Evolutionary conservation across 2,113 vertebrate genomes (phyloP).

Genomic region (Callipepla squamata): DNA sequence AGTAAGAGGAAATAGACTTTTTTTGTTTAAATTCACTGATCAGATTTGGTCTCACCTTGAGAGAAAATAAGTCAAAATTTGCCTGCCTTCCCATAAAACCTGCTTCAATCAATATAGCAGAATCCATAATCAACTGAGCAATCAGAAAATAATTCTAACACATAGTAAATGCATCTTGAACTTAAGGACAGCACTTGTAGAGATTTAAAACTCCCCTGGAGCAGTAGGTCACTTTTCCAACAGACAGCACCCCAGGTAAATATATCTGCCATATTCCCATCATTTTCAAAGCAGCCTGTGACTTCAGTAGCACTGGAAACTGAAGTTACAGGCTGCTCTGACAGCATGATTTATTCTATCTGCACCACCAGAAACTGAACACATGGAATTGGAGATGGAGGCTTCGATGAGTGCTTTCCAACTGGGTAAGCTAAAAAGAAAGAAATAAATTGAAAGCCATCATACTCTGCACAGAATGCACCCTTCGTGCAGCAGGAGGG

Average conservation of each 20-base stretch:
- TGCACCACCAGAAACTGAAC: neutral
- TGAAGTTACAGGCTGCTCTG: neutral
- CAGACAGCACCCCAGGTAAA: neutral
- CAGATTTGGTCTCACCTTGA: neutral
- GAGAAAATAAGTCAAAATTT: neutral
- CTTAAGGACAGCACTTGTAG: neutral
- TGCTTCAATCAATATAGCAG: neutral
- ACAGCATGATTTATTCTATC: neutral
- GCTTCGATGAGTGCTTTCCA: neutral
- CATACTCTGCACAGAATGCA: neutral
- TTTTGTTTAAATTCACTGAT: neutral
- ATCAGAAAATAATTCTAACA: neutral
- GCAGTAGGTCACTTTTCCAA: neutral
- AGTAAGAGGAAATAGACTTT: neutral
- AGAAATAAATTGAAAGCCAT: neutral
- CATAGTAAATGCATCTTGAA: neutral
- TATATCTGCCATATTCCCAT: neutral
- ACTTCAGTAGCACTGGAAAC: neutral
- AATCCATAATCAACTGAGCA: neutral
- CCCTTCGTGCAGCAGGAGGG: neutral
- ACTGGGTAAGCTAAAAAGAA: neutral
- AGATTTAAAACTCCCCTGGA: neutral
- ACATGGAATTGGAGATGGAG: fast-evolving
- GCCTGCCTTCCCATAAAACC: neutral
- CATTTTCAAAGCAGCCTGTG: neutral